A percentile compares a stretch with the other conserved stretches of the same genome.
These are phyloP conservation scores for Xestoiulus laeticollis DNA, from an alignment of 2,888 invertebrate genomes.

Conservation along the genomic window DNA sequence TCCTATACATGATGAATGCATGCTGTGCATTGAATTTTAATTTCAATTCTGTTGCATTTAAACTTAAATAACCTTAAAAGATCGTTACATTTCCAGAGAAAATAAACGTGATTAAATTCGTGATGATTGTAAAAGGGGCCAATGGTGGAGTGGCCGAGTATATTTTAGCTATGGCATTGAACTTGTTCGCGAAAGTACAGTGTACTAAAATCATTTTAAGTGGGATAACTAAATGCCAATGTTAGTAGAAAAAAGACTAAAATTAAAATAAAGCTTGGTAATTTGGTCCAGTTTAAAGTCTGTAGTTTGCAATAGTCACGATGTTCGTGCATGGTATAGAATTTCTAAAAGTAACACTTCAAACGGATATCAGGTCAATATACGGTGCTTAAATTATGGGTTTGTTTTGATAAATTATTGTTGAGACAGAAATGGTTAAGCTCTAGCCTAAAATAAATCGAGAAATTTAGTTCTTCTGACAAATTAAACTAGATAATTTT, in stretches of 20 bases:
- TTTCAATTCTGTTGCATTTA: no score
- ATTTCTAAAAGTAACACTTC: no score
- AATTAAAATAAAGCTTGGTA: not conserved
- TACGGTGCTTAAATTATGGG: no score
- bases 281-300: not conserved
- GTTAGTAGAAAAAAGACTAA: not conserved
- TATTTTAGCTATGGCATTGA: not conserved
- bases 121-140: not conserved
- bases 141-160: not conserved
- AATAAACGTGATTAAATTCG: no score
- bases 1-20: no score
- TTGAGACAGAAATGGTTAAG: no score
- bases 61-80: no score
- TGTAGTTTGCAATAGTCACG: not conserved
- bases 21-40: no score
- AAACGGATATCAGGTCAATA: no score
- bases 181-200: slow-evolving; percentile 9
- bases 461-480: not conserved
- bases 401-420: no score
- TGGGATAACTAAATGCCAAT: not conserved
- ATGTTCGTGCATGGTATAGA: no score
- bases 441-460: not conserved
- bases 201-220: not conserved
- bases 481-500: not conserved
- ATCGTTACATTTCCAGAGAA: no score